Evolutionary conservation across 2,797 vertebrate species (phyloP).

Genomic region (Numenius phaeopus): DNA sequence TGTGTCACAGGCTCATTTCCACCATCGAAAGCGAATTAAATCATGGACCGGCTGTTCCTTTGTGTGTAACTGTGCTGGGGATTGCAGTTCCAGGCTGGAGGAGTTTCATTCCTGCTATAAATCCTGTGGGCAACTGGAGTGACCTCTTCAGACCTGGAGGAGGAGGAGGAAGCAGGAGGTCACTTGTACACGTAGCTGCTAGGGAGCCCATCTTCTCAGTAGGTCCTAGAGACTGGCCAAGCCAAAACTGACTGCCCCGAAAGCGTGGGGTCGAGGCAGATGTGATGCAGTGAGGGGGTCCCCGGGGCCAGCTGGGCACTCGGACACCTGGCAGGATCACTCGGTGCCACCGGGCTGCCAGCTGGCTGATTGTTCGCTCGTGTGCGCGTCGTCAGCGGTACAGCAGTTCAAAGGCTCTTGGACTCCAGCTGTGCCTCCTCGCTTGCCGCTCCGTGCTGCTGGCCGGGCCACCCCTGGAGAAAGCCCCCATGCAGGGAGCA

Average conservation of each 20-base stretch:
- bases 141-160: background rate
- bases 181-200: background rate
- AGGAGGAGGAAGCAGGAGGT: constrained; percentile 13
- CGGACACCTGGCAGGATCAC: background rate
- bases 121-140: background rate
- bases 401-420: background rate
- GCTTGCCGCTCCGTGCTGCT: background rate
- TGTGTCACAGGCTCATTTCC: constrained; percentile 60
- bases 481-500: fast-evolving
- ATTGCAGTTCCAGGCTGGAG: constrained; percentile 48
- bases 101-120: constrained; percentile 36
- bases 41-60: constrained; percentile 46
- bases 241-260: background rate
- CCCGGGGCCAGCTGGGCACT: background rate
- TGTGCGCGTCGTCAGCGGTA: background rate
- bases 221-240: background rate
- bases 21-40: constrained; percentile 58
- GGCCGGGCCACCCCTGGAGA: background rate
- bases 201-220: background rate
- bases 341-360: background rate
- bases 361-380: background rate
- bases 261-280: background rate
- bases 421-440: background rate
- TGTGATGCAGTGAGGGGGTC: background rate
- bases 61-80: constrained; percentile 67